These are phyloP conservation scores for Ptychodera flava DNA, from an alignment of 35 echinoderm and acorn worm genomes.

Conservation along the genomic window DNA sequence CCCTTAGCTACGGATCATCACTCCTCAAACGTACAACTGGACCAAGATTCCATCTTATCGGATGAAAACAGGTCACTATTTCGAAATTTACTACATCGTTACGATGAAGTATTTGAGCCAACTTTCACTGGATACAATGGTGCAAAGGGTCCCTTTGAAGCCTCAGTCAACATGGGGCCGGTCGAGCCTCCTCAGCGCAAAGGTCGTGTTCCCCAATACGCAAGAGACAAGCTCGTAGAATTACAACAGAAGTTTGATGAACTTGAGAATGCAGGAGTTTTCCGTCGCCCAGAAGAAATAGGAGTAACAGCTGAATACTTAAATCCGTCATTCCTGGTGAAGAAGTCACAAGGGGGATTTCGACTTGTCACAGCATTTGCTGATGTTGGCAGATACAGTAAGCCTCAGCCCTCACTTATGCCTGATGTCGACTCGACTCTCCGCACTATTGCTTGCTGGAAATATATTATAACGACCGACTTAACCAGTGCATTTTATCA, in stretches of 20 bases:
- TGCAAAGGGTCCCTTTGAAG: not conserved
- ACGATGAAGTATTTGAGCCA: not conserved
- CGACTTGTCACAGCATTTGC: slow-evolving; percentile 56
- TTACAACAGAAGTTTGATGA: slow-evolving; percentile 50
- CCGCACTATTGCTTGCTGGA: slow-evolving; percentile 10
- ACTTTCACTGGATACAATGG: slow-evolving; percentile 2
- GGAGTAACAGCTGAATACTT: slow-evolving; percentile 41
- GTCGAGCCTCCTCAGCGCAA: not conserved
- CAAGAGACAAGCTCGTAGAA: slow-evolving; percentile 23
- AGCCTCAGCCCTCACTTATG: slow-evolving; percentile 44
- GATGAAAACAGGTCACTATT: not conserved
- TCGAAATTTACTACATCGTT: not conserved
- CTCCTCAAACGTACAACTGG: not conserved
- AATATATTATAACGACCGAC: slow-evolving; percentile 41
- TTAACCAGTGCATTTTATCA: slow-evolving; percentile 60
- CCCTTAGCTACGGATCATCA: not conserved
- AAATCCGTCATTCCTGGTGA: slow-evolving; percentile 46
- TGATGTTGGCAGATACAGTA: slow-evolving; percentile 45
- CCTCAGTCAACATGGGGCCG: not conserved
- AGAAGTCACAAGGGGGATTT: slow-evolving; percentile 36
- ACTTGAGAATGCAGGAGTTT: slow-evolving; percentile 34
- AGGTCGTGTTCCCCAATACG: slow-evolving; percentile 22
- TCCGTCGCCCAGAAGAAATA: slow-evolving; percentile 46
- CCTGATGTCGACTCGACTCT: not conserved
- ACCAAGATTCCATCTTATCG: not conserved